Evolutionary conservation across 2,797 vertebrate genomes (phyloP).

Genomic region (Coranthus polyacanthus): DNA sequence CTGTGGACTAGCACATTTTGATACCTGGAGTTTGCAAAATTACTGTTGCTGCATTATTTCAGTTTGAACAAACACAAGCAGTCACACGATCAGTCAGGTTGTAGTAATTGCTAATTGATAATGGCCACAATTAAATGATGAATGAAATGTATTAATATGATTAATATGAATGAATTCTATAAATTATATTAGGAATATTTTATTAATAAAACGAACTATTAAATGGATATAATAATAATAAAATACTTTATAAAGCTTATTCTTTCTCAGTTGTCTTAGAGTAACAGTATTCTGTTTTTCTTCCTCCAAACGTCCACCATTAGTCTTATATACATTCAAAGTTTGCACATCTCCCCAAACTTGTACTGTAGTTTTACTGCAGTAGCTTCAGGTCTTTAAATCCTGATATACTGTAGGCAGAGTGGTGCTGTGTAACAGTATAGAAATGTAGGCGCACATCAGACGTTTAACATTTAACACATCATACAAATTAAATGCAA

Average conservation of each 20-base stretch:
- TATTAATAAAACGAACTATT: no score
- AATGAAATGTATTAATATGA: no score
- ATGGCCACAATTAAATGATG: no score
- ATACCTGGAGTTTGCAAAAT: no score
- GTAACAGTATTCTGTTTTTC: background rate
- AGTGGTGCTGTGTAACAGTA: slow-evolving; percentile 1
- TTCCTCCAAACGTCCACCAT: slow-evolving; percentile 10
- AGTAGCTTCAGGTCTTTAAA: slow-evolving; percentile 25
- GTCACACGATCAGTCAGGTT: background rate
- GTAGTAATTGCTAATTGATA: background rate
- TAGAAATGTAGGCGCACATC: no score
- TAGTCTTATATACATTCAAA: background rate
- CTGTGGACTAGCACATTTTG: no score
- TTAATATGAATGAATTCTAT: no score
- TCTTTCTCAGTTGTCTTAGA: background rate
- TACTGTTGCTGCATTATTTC: no score
- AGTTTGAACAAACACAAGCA: background rate
- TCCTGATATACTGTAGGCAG: slow-evolving; percentile 8
- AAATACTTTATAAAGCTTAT: background rate
- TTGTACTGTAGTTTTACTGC: slow-evolving; percentile 2
- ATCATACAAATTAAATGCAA: no score
- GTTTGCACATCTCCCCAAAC: slow-evolving; percentile 6
- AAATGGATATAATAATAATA: no score
- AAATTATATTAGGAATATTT: no score
- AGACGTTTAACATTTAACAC: no score